Conservation (phyloP, 2,113 vertebrate species). For the Notarius quadriscutis region DNA sequence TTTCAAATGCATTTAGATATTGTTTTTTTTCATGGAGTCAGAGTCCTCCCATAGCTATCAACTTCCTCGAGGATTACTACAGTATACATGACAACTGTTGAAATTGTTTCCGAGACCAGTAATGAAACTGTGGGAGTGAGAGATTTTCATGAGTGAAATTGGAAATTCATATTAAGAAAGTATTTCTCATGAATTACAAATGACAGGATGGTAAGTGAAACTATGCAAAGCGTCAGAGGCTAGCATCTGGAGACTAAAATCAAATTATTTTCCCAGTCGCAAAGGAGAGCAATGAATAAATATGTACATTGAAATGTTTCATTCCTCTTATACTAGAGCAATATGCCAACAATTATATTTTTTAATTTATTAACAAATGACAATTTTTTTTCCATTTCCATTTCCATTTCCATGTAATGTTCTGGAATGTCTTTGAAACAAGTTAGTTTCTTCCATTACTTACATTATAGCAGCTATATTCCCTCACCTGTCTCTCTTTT, state of each 20-base stretch:
- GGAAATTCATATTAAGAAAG: background rate
- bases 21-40: background rate
- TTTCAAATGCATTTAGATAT: background rate
- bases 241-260: background rate
- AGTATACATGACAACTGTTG: background rate
- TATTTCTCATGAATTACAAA: constrained; percentile 7
- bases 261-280: background rate
- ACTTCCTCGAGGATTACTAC: background rate
- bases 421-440: background rate
- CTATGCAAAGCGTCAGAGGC: background rate
- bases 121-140: background rate
- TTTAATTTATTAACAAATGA: background rate
- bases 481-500: background rate
- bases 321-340: background rate
- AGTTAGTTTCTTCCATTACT: background rate
- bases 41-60: background rate
- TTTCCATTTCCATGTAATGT: background rate
- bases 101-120: background rate
- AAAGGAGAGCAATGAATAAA: background rate
- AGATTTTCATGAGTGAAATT: background rate
- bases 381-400: background rate
- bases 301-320: background rate
- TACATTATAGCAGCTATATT: background rate
- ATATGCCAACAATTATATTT: background rate
- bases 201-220: background rate